Evolutionary conservation across 23 tunicate species (phyloP).

Genomic region (Corella eumyota): DNA sequence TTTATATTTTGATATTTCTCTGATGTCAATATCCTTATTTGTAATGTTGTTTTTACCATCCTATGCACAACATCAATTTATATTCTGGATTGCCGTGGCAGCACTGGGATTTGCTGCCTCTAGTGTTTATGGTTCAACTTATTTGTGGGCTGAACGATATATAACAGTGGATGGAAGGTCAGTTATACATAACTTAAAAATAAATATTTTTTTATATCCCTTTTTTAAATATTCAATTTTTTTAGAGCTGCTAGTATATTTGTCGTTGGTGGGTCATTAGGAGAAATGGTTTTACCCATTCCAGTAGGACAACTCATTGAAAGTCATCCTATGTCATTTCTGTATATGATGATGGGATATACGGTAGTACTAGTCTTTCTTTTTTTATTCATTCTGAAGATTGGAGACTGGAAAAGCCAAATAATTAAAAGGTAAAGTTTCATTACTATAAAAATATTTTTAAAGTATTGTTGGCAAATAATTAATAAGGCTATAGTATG

Average conservation of each 20-base stretch:
- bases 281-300: slow-evolving; percentile 62
- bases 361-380: too few relatives aligned
- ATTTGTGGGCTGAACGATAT: slow-evolving; percentile 56
- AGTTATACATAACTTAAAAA: too few relatives aligned
- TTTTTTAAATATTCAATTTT: too few relatives aligned
- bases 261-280: slow-evolving; percentile 66
- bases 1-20: slow-evolving; percentile 15
- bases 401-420: too few relatives aligned
- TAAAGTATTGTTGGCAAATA: too few relatives aligned
- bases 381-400: too few relatives aligned
- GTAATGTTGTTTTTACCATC: slow-evolving; percentile 15
- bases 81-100: slow-evolving; percentile 25
- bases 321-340: slow-evolving; percentile 54
- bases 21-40: background rate
- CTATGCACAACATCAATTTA: slow-evolving; percentile 2
- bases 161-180: slow-evolving; percentile 48
- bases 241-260: slow-evolving; percentile 64
- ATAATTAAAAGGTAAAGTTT: too few relatives aligned
- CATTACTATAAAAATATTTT: too few relatives aligned
- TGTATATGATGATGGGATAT: slow-evolving; percentile 28
- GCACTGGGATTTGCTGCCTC: slow-evolving; percentile 13
- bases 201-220: too few relatives aligned
- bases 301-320: slow-evolving; percentile 44
- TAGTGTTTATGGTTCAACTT: slow-evolving; percentile 39
- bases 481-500: too few relatives aligned